Evolutionary conservation across 2,888 invertebrate species (phyloP), one percentile per base, ranked within the genome.

Genomic region (Morpho deidamia): DNA sequence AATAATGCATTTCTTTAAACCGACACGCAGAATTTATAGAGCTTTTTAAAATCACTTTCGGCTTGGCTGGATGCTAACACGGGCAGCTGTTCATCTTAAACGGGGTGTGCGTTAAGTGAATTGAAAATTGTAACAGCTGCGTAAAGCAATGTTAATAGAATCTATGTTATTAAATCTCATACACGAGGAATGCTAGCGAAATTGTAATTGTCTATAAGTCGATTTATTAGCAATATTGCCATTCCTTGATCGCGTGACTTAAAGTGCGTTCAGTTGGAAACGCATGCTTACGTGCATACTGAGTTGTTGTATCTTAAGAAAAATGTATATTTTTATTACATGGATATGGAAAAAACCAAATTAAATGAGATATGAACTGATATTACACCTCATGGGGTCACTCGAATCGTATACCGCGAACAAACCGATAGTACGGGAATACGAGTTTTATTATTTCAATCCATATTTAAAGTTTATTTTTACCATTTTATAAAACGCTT

Each of bases 81-180:
- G 66, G 71, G 78, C 83, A 83, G 83, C 81, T 83, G 83, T 74
- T 71, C 72, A 62, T 71, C 65, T 69, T 72, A 67, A 69, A 72
- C 70, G 64, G 68, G 69, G 66, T 71, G 68, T 64, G 65, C 66
- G 69, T 68, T 69, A 72, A 72, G 71, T 74, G 65, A 76, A 63
- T 65, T 60, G 66, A 70, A 71, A 73, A 72, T 67, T 66, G 63
- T 51, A 41, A 60, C 75, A 73, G 64, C 68, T 68, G 69, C 63
- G 67, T 63, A 62, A 61, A 69, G 67, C 63, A 66, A 68, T 66
- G 69, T 60, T 59, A 64, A 63, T 64, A 65, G 56, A 63, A 58
- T 51, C 44, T 62, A 37, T 51, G 47, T 45, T 33, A 52, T 7
- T 53, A 44, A 50, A 45, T 42, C 40, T 45, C 37, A 44, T 39